Evolutionary conservation across 2,888 invertebrate species (phyloP).

Genomic region (Celastrina argiolus): DNA sequence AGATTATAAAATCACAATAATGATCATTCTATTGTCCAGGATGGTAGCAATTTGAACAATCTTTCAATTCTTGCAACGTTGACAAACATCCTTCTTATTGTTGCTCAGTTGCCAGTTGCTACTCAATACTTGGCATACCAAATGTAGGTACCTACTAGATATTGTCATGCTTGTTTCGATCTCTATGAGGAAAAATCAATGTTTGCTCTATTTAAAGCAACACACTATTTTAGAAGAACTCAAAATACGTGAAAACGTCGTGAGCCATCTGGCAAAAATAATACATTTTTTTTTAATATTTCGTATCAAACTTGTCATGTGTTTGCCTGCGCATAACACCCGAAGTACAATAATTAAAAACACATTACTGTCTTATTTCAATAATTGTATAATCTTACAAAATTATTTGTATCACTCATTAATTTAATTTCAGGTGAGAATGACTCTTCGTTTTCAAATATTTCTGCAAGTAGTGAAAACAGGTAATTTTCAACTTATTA

Average conservation of each 20-base stretch:
- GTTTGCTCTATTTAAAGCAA: no score
- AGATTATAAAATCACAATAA: slow-evolving; percentile 2
- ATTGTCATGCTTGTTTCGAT: background rate
- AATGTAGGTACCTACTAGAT: no score
- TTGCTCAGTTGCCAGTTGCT: background rate
- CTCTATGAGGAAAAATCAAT: background rate
- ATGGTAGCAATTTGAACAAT: slow-evolving; percentile 22
- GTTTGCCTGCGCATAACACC: no score
- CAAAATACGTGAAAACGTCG: no score
- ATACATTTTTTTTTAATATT: no score
- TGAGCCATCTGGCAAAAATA: no score
- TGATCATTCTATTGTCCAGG: slow-evolving; percentile 12
- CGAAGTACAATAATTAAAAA: background rate
- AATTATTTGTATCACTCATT: background rate
- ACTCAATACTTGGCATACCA: background rate
- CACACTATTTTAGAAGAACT: no score
- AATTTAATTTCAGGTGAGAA: background rate
- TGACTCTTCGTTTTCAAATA: background rate
- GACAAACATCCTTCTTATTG: slow-evolving; percentile 23
- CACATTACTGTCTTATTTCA: background rate
- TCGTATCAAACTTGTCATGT: no score
- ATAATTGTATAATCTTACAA: no score
- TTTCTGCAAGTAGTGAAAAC: background rate
- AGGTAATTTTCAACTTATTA: background rate
- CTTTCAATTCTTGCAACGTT: slow-evolving; percentile 14